Conservation (phyloP, 2,888 invertebrate species). For the Nowickia ferox region DNA sequence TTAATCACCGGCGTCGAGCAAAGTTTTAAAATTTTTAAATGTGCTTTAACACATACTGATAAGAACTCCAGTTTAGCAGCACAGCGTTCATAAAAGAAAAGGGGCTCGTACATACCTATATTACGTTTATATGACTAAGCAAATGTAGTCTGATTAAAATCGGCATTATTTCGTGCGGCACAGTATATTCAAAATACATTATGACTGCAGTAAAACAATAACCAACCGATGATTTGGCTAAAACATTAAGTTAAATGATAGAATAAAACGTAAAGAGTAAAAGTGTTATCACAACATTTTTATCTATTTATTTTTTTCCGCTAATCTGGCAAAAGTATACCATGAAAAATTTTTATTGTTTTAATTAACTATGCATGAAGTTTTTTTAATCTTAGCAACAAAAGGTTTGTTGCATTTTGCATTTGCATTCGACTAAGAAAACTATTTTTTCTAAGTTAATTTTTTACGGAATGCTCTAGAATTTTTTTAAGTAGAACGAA, state of each 20-base stretch:
- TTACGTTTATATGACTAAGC: not conserved
- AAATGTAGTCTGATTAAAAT: slow-evolving; percentile 35
- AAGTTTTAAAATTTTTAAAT: slow-evolving; percentile 26
- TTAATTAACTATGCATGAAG: not conserved
- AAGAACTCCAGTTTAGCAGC: not conserved
- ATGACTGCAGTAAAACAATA: no score
- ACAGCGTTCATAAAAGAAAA: not conserved
- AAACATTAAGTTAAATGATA: slow-evolving; percentile 26
- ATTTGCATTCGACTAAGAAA: not conserved
- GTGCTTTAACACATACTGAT: slow-evolving; percentile 5
- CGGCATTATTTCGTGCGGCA: no score
- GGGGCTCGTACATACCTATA: slow-evolving; percentile 52
- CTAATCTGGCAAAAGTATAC: not conserved
- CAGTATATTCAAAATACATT: no score
- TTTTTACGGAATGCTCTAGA: no score
- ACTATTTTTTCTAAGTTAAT: not conserved
- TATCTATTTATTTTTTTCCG: slow-evolving; percentile 24
- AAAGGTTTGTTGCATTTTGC: no score
- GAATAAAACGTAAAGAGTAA: not conserved
- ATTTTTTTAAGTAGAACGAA: no score
- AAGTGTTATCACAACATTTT: slow-evolving; percentile 4
- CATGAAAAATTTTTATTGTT: slow-evolving; percentile 7
- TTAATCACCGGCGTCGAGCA: slow-evolving; percentile 7
- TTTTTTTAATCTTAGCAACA: no score
- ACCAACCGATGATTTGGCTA: slow-evolving; percentile 25